phyloP scores from a whole-genome alignment of 1,140 invertebrate genomes.

The Camponotus vicinus region DNA sequence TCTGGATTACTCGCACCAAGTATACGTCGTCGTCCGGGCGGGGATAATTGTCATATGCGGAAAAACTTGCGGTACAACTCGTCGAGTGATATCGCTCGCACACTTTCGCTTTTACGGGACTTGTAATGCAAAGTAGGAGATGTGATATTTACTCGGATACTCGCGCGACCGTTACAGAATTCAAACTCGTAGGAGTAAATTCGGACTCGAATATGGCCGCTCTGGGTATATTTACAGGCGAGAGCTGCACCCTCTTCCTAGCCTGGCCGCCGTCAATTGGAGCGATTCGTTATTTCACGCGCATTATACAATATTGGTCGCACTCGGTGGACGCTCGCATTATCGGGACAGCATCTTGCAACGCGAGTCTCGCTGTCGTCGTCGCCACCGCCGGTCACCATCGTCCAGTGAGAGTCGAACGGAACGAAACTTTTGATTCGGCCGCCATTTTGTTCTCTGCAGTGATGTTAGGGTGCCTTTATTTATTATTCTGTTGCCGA shows the following conservation, averaged over 20 bases:
- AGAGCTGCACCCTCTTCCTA: background rate
- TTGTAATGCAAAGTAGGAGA: background rate
- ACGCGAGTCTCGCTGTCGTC: background rate
- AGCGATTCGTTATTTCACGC: constrained; percentile 7
- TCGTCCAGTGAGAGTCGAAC: constrained; percentile 54
- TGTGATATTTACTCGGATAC: constrained; percentile 26
- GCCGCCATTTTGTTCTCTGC: constrained; percentile 67
- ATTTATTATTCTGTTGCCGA: background rate
- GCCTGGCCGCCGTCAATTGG: background rate
- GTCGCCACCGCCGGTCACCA: constrained; percentile 40
- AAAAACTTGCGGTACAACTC: background rate
- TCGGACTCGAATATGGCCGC: constrained; percentile 55
- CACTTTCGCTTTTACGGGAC: background rate
- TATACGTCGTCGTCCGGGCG: no score
- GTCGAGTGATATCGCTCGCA: no score
- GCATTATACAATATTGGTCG: constrained; percentile 17
- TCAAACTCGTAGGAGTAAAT: constrained; percentile 68
- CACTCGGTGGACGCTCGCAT: background rate
- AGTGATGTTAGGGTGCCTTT: background rate
- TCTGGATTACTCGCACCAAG: constrained; percentile 20
- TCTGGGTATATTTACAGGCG: background rate
- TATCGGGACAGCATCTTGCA: constrained; percentile 2
- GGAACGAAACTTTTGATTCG: constrained; percentile 60
- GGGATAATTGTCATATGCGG: background rate
- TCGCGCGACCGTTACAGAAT: constrained; percentile 68